Evolutionary conservation across 2,888 invertebrate species (phyloP).

Genomic region (Galerucella nymphaeae): DNA sequence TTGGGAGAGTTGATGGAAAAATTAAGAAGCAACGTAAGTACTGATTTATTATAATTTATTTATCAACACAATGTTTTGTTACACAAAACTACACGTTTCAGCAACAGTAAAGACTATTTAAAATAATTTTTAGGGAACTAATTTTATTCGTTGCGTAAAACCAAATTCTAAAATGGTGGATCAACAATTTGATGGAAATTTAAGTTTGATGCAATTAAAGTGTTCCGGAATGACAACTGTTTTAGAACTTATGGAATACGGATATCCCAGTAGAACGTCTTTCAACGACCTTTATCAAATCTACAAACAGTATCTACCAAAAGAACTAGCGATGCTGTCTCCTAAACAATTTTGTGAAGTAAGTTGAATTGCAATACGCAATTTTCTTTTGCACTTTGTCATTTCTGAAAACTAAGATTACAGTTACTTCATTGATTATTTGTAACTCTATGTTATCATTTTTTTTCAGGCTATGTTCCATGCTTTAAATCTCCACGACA

Average conservation of each 20-base stretch:
- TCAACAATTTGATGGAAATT: conserved; percentile 86
- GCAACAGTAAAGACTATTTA: background rate
- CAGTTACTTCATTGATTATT: no score
- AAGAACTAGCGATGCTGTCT: conserved; percentile 81
- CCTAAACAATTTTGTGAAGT: conserved; percentile 95
- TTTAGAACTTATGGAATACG: conserved; percentile 97
- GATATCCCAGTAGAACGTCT: conserved; percentile 91
- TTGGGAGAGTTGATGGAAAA: conserved; percentile 93
- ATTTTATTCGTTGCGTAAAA: conserved; percentile 97
- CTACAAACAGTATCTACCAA: conserved; percentile 89
- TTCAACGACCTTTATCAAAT: conserved; percentile 90
- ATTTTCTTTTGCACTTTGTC: no score
- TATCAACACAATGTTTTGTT: background rate
- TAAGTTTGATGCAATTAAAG: conserved; percentile 93
- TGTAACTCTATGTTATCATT: no score
- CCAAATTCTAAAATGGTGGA: conserved; percentile 97
- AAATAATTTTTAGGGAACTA: conserved; percentile 82
- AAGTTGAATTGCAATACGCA: conserved; percentile 24
- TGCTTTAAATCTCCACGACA: conserved; percentile 90
- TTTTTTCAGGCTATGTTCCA: conserved; percentile 86
- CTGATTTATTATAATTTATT: conserved; percentile 1
- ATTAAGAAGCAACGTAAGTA: conserved; percentile 83
- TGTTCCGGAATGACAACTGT: conserved; percentile 97
- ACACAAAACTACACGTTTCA: no score
- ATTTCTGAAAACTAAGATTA: no score